A percentile compares a stretch with the other conserved stretches of the same genome.
phyloP scores from a whole-genome alignment of 2,888 invertebrate genomes.

The Lycophotia porphyrea region DNA sequence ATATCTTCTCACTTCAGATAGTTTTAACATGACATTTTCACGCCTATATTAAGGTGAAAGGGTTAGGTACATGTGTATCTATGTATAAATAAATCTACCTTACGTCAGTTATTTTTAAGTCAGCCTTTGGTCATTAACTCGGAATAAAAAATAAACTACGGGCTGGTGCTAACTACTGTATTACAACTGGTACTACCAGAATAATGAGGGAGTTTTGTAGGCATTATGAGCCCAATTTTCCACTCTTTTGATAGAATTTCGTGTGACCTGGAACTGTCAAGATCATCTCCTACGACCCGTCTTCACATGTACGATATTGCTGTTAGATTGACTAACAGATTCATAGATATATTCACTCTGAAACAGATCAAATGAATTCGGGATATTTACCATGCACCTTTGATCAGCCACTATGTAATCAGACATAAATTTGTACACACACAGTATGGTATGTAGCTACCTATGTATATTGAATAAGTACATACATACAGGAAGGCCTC shows the following conservation, averaged over 20 bases:
- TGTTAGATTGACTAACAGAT: background rate
- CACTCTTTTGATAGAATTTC: background rate
- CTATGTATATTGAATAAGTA: background rate
- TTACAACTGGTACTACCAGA: background rate
- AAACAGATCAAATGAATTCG: background rate
- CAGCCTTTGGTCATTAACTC: background rate
- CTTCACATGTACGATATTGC: background rate
- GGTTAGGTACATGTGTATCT: background rate
- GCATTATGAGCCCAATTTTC: background rate
- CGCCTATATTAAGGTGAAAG: background rate
- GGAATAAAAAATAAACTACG: background rate
- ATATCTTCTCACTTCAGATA: conserved; percentile 6
- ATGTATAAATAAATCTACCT: background rate
- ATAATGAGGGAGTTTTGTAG: background rate
- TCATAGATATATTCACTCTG: background rate
- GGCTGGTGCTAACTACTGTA: too few relatives aligned
- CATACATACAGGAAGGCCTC: too few relatives aligned
- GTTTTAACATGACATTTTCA: background rate
- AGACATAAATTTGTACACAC: conserved; percentile 1
- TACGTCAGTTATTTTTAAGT: background rate
- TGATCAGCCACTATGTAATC: background rate
- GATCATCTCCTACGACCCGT: background rate
- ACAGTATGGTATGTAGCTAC: background rate
- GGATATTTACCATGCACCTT: conserved; percentile 3
- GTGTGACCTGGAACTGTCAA: background rate